Evolutionary conservation across 2,113 vertebrate genomes (phyloP), one percentile per base, ranked within the genome.

Genomic region (Chauna torquata): DNA sequence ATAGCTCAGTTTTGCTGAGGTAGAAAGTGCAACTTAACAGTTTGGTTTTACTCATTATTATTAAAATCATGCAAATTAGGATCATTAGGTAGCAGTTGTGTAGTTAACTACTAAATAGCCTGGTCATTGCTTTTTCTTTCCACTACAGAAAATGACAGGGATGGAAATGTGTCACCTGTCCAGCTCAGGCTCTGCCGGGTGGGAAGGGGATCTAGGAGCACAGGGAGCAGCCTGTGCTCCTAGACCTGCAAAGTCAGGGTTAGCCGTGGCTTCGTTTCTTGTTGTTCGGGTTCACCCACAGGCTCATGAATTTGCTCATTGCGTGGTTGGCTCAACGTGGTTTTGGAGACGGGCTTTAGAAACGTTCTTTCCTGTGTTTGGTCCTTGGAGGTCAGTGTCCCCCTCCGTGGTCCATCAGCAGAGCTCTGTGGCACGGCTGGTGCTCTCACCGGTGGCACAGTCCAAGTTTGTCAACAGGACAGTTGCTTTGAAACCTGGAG

Each of bases 1-100:
- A 98, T 82, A 95, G 96, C 97, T 98, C 82, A 9, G 94, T 98
- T 98, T 98, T 98, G 97, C 98, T 98, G 98, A 98, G 97, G 96
- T 97, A 98, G 97, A 98, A 98, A 98, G 96, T 98, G 96, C 98
- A 98, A 98, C 97, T 98, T 97, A 98, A 98, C 97, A 97, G 97
- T 98, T 98, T 96, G 97, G 88, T 92, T 97, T 97, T 95, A 71
- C 94, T 98, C 96, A 96, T 98, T 98, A 97, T 97, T 98, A 98
- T 98, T 98, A 98, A 98, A 98, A 97, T 98, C 88, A 97, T 97
- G 97, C 96, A 98, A 98, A 98, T 98, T 95, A 97, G 96, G 92
- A 97, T 96, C 94, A 92, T 84, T 97, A 96, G 95, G 94, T 97
- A 97, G 69, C 94, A 95, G 92, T 96, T 97, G 95, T 95, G 88